Evolutionary conservation across 1,140 invertebrate genomes (phyloP), one percentile per base, ranked within the genome.

Genomic region (Drosophila hydei): DNA sequence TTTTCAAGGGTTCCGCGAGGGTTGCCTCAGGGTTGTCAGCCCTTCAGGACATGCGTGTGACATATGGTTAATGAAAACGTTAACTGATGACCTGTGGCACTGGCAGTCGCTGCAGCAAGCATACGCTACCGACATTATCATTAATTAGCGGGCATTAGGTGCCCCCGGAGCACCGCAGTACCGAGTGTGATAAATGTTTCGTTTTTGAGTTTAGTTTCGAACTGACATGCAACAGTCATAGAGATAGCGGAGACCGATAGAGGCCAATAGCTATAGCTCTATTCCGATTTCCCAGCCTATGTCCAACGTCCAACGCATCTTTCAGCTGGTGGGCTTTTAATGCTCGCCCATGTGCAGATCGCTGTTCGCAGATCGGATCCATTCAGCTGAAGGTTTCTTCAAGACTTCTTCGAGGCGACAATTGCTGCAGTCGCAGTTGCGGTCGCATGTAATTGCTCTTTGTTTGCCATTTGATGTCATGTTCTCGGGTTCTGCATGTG

Each of bases 41-140:
- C 48, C 48, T 23, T 25, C 58, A 61, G 59, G 50, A 75, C 65
- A 65, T 88, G 80, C 80, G 80, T 85, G 80, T 85, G 80, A 88
- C 80, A 85, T 85, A 85, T 85, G 80, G 80, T 85, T 85, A 85
- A 85, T 85, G 80, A 85, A 85, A 88, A 85, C 83, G 80, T 85
- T 85, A 85, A 85, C 80, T 85, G 80, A 85, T 84, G 80, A 84
- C 55, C 70, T 75, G 70, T 61, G 50, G 59, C 36, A 43, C 40
- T 25, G 45, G 21, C 48, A 62, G n/a, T 33, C 50, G 56, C 30
- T 21, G 54, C 14, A 50, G 21, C 19, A 30, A 54, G 62, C 69
- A 83, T 70, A 71, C 59, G 56, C 63, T 65, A 43, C 69, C 50
- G 74, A 81, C 80, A 87, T 85, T 81, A 85, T 88, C 80, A 85